Evolutionary conservation across 2,888 invertebrate genomes (phyloP), one percentile per base, ranked within the genome.

Genomic region (Hecatera dysodea): DNA sequence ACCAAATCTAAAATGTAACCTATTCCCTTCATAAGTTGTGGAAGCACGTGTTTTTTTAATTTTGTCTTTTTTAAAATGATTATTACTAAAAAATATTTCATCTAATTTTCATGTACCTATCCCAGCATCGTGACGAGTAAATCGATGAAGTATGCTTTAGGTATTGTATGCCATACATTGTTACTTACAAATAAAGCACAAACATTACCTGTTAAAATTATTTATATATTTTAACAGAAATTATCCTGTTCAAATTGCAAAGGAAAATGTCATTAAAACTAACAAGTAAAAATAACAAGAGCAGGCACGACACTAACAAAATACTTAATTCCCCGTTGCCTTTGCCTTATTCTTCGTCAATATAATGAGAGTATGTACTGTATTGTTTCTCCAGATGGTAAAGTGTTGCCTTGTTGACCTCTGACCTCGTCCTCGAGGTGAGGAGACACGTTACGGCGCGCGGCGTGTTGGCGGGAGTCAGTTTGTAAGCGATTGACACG

Each of bases 381-480:
- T 55, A 39, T 44, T 19, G 33, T 61, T 53, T 22, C 29, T 46
- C 29, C 17, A 22, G n/a, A 46, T 15, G 46, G 22, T 39, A 22
- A 27, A 56, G 60, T 42, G 27, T 12, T 39, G 11, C 19, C 57
- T 78, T 36, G 27, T 46, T 76, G 60, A 76, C 64, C 62, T 72
- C 59, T 77, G 68, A 76, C 69, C 76, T 62, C 48, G 48, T 69
- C 29, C 53, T 42, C 60, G 24, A 56, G 77, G 77, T 67, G 29
- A 69, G 44, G 42, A 50, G 56, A 48, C 68, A 63, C 69, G 73
- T 66, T 29, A 67, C 66, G 22, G 12, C 59, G 53, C 57, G 66
- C 66, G 22, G 12, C 59, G 53, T 61, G 66, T 62, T 50, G 52
- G 39, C 53, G 75, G 52, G 46, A 53, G 52, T 63, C 39, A 39